Base-by-base conservation (phyloP, 2,797 vertebrate species). In the Lophura swinhoii region DNA sequence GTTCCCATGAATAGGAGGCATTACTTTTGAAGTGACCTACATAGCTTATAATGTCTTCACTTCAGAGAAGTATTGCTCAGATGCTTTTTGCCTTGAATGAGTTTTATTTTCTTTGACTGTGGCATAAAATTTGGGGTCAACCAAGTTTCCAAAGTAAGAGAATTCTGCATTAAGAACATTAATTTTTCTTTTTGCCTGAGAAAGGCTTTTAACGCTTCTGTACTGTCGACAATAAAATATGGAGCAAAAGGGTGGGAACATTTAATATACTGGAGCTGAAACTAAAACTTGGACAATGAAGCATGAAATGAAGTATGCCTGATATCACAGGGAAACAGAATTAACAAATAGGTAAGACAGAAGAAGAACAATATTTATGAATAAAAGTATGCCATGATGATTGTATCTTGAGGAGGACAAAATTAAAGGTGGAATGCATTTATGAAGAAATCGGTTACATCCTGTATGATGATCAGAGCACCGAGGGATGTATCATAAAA, bases 301-400 rank as follows among this genome's bases (percentile, higher is more conserved):
- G 94, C 95, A 96, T 94, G 95, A 96, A 97, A 96, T 96, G 95
- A 96, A 94, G 26, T 88, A 96, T 95, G 91, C 91, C 76, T 93
- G 76, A 37, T 81, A 94, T 91, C 86, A 94, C 88, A 88, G 72
- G 81, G 88, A 89, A 92, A 89, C n/a, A 89, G 91, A 95, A 93
- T 95, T 94, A 97, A 90, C 90, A 93, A 94, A 96, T 68, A 93
- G 91, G 79, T 94, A 93, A 87, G 84, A 88, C 64, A 81, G 86
- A 88, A 53, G 86, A 94, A 91, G 80, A 95, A 74, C 31, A 88
- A 64, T 91, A 68, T 86, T 79, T 91, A 84, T 68, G 88, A 93
- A 93, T 79, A 91, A 86, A 93, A 81, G 78, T 43, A 87, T 63
- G 81, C 39, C 41, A 43, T 22, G 26, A 49, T 73, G 70, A 84